These are phyloP conservation scores for Herpetotheres cachinnans DNA, from an alignment of 2,113 vertebrate species.

Conservation along the genomic window DNA sequence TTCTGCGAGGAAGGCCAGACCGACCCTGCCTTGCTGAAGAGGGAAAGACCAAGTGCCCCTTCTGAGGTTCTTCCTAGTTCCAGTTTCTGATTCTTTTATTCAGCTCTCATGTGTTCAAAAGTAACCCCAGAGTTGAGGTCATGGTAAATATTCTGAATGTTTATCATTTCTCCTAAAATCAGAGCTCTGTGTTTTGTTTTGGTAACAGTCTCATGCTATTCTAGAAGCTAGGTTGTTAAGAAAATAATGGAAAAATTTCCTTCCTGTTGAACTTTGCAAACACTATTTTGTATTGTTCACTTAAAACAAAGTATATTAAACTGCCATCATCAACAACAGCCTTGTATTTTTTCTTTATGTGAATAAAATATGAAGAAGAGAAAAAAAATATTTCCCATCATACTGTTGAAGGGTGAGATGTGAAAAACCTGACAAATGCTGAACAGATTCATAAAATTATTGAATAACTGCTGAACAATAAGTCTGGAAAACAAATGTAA, in stretches of 20 bases:
- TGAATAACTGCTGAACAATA: background rate
- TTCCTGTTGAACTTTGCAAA: background rate
- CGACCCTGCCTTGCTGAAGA: background rate
- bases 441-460: background rate
- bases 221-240: background rate
- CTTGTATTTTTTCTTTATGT: background rate
- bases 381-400: background rate
- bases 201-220: background rate
- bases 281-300: background rate
- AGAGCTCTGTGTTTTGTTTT: background rate
- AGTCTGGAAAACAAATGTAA: conserved; percentile 3
- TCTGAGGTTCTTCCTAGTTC: background rate
- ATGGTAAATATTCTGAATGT: background rate
- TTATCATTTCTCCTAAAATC: background rate
- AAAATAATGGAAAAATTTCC: conserved; percentile 2
- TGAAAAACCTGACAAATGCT: background rate
- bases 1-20: background rate
- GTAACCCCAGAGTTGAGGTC: background rate
- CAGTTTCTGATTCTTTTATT: background rate
- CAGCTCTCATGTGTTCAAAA: background rate
- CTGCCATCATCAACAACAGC: background rate
- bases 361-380: background rate
- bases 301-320: background rate
- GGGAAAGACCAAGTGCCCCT: background rate
- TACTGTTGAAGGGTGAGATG: background rate